Evolutionary conservation across 2,797 vertebrate genomes (phyloP).

Genomic region (Enteromius trimaculatus): DNA sequence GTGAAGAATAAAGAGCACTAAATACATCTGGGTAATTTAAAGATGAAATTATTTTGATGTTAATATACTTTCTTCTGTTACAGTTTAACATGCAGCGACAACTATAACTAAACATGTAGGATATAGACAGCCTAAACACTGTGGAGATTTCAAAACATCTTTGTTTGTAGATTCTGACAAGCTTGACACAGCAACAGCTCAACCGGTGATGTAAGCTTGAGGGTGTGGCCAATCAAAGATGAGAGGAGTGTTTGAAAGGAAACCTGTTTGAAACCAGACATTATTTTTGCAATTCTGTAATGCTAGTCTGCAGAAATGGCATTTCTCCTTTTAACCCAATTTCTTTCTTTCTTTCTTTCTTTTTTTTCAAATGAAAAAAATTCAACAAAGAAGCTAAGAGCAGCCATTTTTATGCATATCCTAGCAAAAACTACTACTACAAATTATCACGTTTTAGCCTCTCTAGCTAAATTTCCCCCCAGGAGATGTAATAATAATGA

Average conservation of each 20-base stretch:
- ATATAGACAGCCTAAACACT: not conserved
- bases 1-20: not conserved
- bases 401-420: not conserved
- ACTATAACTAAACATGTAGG: not conserved
- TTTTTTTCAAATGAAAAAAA: not conserved
- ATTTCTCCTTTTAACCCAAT: not conserved
- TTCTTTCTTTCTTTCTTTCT: not conserved
- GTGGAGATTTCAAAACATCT: not conserved
- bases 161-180: not conserved
- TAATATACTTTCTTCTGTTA: not conserved
- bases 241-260: not conserved
- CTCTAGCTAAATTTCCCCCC: not conserved
- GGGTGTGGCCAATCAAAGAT: conserved; percentile 1
- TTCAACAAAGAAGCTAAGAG: not conserved
- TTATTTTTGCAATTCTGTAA: not conserved
- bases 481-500: not conserved
- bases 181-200: not conserved
- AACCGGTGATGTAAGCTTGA: not conserved
- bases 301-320: not conserved
- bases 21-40: not conserved
- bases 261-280: not conserved
- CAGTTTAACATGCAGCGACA: not conserved
- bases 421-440: not conserved
- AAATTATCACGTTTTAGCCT: not conserved
- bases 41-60: not conserved